Evolutionary conservation across 2,797 vertebrate genomes (phyloP).

Genomic region (Sorex maritimensis): DNA sequence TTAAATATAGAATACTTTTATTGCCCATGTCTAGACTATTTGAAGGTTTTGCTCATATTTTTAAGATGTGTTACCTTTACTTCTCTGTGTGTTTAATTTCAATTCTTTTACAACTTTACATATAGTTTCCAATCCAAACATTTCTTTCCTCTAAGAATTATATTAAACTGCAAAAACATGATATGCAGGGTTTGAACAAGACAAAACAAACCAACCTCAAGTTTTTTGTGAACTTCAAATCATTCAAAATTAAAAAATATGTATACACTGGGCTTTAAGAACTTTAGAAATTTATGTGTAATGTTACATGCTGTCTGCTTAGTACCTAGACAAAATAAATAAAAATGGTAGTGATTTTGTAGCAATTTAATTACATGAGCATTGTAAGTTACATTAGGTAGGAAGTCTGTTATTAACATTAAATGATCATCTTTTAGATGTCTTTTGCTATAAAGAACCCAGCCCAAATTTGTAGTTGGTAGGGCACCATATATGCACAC

Average conservation of each 20-base stretch:
- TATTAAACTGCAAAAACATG: constrained; percentile 75
- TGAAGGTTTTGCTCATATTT: constrained; percentile 64
- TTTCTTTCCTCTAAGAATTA: constrained; percentile 78
- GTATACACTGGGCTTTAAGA: constrained; percentile 52
- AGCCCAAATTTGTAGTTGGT: neutral
- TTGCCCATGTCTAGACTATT: constrained; percentile 14
- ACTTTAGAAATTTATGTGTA: constrained; percentile 66
- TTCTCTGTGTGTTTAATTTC: constrained; percentile 71
- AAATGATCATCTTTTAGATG: neutral
- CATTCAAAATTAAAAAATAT: constrained; percentile 71
- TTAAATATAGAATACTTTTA: constrained; percentile 64
- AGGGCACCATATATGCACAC: neutral
- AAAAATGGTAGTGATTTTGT: constrained; percentile 62
- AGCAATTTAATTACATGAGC: constrained; percentile 46
- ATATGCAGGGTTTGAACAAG: constrained; percentile 74
- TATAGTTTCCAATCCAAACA: constrained; percentile 75
- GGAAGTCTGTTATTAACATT: constrained; percentile 62
- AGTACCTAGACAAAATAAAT: constrained; percentile 83
- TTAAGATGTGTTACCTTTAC: constrained; percentile 60
- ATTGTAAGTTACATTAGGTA: constrained; percentile 25
- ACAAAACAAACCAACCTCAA: constrained; percentile 79
- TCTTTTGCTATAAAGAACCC: constrained; percentile 20
- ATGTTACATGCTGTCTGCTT: constrained; percentile 72
- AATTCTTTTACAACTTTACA: constrained; percentile 68
- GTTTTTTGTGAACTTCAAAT: constrained; percentile 78